phyloP scores from a whole-genome alignment of 2,113 vertebrate species.

The Perca schrenkii region DNA sequence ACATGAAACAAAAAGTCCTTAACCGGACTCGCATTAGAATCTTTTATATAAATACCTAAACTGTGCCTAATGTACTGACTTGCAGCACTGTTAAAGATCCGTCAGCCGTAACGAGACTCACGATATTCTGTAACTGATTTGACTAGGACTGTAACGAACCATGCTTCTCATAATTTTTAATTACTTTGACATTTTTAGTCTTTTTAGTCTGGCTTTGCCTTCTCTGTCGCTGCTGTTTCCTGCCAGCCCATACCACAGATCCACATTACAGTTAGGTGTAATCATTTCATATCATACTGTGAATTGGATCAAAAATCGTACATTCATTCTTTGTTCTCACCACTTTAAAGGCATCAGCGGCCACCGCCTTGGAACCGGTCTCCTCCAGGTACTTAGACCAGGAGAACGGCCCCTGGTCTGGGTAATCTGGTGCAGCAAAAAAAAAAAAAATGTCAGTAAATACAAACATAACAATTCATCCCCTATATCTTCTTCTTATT shows the following conservation, averaged over 20 bases:
- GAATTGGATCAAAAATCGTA: background rate
- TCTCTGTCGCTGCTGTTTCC: background rate
- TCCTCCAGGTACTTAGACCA: slow-evolving; percentile 96
- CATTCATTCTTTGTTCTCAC: slow-evolving; percentile 78
- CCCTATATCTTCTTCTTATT: background rate
- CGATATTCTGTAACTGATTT: background rate
- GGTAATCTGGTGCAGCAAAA: slow-evolving; percentile 87
- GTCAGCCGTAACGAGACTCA: background rate
- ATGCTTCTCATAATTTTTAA: background rate
- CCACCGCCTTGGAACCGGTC: slow-evolving; percentile 91
- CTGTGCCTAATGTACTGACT: background rate
- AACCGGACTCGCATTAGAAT: background rate
- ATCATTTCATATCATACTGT: background rate
- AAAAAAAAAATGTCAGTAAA: background rate
- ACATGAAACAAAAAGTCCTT: background rate
- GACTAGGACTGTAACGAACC: background rate
- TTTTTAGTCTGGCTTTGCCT: background rate
- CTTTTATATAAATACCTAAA: background rate
- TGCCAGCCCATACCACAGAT: background rate
- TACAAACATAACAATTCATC: background rate
- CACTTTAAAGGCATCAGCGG: slow-evolving; percentile 92
- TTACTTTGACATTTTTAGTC: background rate
- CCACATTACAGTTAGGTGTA: background rate
- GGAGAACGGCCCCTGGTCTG: slow-evolving; percentile 91
- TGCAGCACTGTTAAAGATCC: background rate